These are phyloP conservation scores for Acrocephalus scirpaceus DNA, from an alignment of 2,797 vertebrate genomes.

Conservation along the genomic window DNA sequence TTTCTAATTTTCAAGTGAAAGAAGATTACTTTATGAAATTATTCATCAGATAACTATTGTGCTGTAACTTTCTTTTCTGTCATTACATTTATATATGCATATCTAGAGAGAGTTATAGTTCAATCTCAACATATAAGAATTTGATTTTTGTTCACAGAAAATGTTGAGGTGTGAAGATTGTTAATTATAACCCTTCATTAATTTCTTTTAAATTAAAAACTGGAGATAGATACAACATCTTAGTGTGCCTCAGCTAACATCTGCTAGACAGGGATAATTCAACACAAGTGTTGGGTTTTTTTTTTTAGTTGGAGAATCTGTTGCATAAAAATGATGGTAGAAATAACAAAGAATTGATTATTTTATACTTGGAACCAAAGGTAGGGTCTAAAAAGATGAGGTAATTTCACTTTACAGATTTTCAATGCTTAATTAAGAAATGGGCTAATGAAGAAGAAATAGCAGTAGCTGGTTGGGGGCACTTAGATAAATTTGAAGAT, in stretches of 20 bases:
- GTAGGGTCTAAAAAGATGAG: not conserved
- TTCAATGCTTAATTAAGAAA: not conserved
- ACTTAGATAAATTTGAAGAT: not conserved
- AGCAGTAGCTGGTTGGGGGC: not conserved
- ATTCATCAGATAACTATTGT: not conserved
- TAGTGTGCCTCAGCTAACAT: not conserved
- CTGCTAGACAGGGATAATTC: not conserved
- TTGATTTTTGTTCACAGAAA: not conserved
- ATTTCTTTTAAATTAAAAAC: not conserved
- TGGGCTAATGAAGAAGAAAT: not conserved
- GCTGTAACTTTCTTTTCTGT: not conserved
- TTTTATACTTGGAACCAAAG: not conserved
- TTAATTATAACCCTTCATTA: slow-evolving; percentile 11
- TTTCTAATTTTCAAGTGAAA: slow-evolving; percentile 8
- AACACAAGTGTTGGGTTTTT: not conserved
- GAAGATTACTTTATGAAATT: not conserved
- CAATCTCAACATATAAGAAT: not conserved
- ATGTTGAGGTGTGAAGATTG: not conserved
- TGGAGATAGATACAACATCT: not conserved
- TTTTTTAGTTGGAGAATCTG: not conserved
- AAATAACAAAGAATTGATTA: not conserved
- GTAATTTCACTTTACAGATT: not conserved
- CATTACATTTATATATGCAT: not conserved
- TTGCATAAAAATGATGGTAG: not conserved
- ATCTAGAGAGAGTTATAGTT: not conserved